A percentile compares a stretch with the other conserved stretches of the same genome.
Evolutionary conservation across 2,113 vertebrate species (phyloP).

Genomic region (Pelmatolapia mariae): DNA sequence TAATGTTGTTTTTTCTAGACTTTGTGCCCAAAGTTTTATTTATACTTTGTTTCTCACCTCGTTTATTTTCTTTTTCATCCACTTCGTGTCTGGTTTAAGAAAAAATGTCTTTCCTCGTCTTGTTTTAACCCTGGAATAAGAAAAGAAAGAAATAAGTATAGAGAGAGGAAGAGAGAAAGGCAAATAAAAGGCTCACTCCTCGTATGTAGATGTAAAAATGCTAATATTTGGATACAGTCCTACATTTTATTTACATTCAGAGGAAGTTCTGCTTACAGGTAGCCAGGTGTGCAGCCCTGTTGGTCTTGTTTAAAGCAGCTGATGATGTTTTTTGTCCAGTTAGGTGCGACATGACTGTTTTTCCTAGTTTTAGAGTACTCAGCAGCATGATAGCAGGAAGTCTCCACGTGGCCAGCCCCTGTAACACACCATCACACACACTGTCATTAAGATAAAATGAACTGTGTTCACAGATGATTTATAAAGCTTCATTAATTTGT

Average conservation of each 20-base stretch:
- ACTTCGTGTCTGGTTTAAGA: background rate
- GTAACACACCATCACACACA: fast-evolving
- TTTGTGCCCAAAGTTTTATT: background rate
- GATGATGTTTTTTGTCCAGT: background rate
- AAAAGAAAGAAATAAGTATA: background rate
- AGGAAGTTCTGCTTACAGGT: background rate
- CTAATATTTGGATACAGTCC: background rate
- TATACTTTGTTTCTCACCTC: fast-evolving
- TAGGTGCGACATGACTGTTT: fast-evolving
- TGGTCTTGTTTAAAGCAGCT: background rate
- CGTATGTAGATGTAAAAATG: background rate
- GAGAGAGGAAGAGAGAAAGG: background rate
- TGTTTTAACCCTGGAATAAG: background rate
- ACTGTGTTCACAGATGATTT: background rate
- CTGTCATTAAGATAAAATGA: too few species aligned
- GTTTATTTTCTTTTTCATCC: background rate
- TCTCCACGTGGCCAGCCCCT: background rate
- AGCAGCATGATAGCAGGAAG: background rate
- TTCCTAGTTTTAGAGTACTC: background rate
- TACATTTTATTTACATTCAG: background rate
- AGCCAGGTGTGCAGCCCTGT: background rate
- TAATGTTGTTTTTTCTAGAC: background rate
- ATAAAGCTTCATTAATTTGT: fast-evolving
- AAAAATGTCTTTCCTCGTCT: background rate
- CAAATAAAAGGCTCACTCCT: background rate